Base-by-base conservation (phyloP, 2,888 invertebrate species). In the Hydrotaea diabolus region DNA sequence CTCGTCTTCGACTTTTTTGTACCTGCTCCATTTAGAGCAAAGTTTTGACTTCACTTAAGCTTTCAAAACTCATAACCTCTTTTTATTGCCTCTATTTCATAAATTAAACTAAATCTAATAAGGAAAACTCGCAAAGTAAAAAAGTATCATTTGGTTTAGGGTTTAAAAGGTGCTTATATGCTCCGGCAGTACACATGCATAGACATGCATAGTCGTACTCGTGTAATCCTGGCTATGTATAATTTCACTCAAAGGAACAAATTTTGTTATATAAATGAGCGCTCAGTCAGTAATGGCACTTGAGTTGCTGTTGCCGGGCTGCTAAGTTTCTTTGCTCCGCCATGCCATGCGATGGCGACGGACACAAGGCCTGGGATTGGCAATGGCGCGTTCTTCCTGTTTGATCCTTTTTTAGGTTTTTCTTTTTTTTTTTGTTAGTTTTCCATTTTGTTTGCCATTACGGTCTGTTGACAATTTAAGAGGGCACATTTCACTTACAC, bases 391-490 rank as follows among this genome's bases (percentile, higher is more conserved):
- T 43, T 66, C 57, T 23, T 66, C 17, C 43, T 26, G 49, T 71
- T 21, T 49, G 57, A 19, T 19, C 49, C 53, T 36, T 13, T 55
- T 53, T 31, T 19, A 26, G 49, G 53, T 39, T 59, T n/a, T n/a
- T n/a, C n/a, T n/a, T n/a, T n/a, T n/a, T n/a, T n/a, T n/a, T n/a
- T n/a, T n/a, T n/a, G n/a, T 23, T 31, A 31, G 31, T 39, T 55
- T 64, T 36, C 39, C 39, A 57, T 11, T 21, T 66, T 43, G 66
- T 43, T 43, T 59, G 43, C 23, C 71, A 57, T 77, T 57, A 80
- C 69, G 80, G 83, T 77, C 74, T 80, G 74, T 77, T 83, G 71
- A 77, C 69, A 62, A 71, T 80, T 77, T 80, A 80, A 77, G 62
- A 77, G 74, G 62, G 53, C 77, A 66, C 66, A 80, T 77, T 77